A percentile compares a stretch with the other conserved stretches of the same genome.
These are phyloP conservation scores for Syritta pipiens DNA, from an alignment of 2,888 invertebrate species.

Conservation along the genomic window DNA sequence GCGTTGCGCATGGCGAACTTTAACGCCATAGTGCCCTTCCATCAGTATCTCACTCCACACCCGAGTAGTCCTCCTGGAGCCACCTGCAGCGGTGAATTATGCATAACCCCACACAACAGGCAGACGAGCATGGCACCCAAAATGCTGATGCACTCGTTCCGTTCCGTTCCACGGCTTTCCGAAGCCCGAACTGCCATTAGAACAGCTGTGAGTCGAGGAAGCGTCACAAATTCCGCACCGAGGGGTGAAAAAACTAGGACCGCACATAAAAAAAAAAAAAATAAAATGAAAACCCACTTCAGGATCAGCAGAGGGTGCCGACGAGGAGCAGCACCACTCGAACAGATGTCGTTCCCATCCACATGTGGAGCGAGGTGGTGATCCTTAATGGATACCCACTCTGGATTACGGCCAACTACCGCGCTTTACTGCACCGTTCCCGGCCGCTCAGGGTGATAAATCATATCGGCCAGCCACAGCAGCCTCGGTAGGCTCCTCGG, in stretches of 20 bases:
- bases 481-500: too few relatives aligned
- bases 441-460: constrained; percentile 59
- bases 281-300: constrained; percentile 38
- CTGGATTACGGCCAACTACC: constrained; percentile 61
- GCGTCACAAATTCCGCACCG: constrained; percentile 22
- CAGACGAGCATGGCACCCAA: constrained; percentile 36
- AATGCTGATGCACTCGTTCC: constrained; percentile 48
- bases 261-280: constrained; percentile 34
- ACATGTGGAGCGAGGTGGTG: constrained; percentile 25
- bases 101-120: constrained; percentile 36
- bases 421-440: constrained; percentile 63
- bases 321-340: constrained; percentile 32
- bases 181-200: constrained; percentile 44
- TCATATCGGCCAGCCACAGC: constrained; percentile 64
- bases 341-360: constrained; percentile 51
- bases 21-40: too few relatives aligned
- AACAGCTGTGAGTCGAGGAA: constrained; percentile 55
- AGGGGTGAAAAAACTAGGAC: constrained; percentile 59
- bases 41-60: too few relatives aligned
- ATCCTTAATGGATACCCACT: constrained; percentile 63
- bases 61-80: too few relatives aligned
- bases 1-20: too few relatives aligned
- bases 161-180: constrained; percentile 60
- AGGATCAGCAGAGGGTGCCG: constrained; percentile 53
- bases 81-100: constrained; percentile 47